Base-by-base conservation (phyloP, 2,113 vertebrate genomes). In the Ameiurus melas region DNA sequence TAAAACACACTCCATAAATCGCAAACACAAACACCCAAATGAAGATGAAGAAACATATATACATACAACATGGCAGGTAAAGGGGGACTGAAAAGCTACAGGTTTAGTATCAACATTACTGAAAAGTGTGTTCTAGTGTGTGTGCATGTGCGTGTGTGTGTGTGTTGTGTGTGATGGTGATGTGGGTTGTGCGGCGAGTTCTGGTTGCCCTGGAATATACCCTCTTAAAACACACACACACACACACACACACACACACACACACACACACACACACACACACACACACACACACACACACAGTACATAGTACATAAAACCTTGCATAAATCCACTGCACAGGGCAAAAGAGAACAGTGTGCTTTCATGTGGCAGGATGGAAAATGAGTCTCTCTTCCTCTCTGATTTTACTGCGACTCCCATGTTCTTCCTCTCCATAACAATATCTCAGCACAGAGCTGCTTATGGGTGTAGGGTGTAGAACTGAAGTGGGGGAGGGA, bases 291-390 rank as follows among this genome's bases (percentile, higher is more conserved):
- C 10, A 17, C 25, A 7, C 7, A 10, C 53, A 9, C 78, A 57
- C 85, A n/a, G n/a, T n/a, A n/a, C n/a, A n/a, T n/a, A 81, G 80
- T 79, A 78, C 73, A 90, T 88, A 82, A 89, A 89, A 89, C 88
- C 87, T 64, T 19, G 58, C 39, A 5, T 84, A 66, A 62, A 86
- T 64, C 64, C 2, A 43, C 43, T 66, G 83, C 33, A 70, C 66
- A 25, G 78, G 89, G 87, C 87, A 86, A 70, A 86, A 73, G 47
- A 30, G 68, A 85, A 68, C 75, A 16, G 51, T n/a, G 64, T 25
- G 36, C 89, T 90, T 90, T 90, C 83, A 90, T 91, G 90, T 90
- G 88, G 85, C 81, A 13, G 14, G 83, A 81, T 78, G 64, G 80
- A 85, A 86, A 86, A 84, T 68, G 84, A 62, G 70, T 87, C 77